These are phyloP conservation scores for Batillaria attramentaria DNA, from an alignment of 1,140 invertebrate species.

Conservation along the genomic window DNA sequence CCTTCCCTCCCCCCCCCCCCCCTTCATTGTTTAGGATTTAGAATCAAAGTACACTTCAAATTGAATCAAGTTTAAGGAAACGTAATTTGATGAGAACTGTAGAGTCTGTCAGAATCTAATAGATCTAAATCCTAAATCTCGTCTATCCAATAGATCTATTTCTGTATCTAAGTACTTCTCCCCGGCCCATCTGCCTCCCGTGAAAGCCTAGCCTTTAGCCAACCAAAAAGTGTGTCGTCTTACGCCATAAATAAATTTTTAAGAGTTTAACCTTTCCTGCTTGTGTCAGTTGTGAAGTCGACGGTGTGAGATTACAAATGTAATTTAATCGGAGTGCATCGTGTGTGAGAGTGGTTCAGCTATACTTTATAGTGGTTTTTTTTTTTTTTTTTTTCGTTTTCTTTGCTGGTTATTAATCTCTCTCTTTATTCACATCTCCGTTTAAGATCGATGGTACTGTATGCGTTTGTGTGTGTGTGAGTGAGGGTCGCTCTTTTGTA, in stretches of 20 bases:
- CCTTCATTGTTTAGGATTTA: too few species aligned
- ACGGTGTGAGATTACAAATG: slow-evolving; percentile 1
- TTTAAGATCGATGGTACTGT: neutral
- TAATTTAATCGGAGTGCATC: slow-evolving; percentile 12
- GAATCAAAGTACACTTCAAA: too few species aligned
- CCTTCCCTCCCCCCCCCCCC: too few species aligned
- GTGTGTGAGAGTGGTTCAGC: neutral
- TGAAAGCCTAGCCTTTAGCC: too few species aligned
- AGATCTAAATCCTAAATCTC: too few species aligned
- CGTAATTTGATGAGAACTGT: too few species aligned
- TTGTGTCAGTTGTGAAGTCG: slow-evolving; percentile 8
- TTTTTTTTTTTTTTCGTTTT: neutral
- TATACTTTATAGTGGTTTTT: neutral
- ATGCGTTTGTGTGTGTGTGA: neutral
- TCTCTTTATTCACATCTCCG: neutral
- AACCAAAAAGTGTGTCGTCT: too few species aligned
- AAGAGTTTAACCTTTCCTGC: neutral
- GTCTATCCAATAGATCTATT: neutral
- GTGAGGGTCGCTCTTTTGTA: neutral
- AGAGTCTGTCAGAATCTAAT: too few species aligned
- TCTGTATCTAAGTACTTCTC: neutral
- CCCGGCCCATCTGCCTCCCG: neutral
- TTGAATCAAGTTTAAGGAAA: too few species aligned
- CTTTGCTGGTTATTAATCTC: neutral
- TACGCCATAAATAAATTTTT: neutral